A percentile compares a stretch with the other conserved stretches of the same genome.
phyloP scores from a whole-genome alignment of 2,797 vertebrate genomes.

The Eurystomus glaucurus region DNA sequence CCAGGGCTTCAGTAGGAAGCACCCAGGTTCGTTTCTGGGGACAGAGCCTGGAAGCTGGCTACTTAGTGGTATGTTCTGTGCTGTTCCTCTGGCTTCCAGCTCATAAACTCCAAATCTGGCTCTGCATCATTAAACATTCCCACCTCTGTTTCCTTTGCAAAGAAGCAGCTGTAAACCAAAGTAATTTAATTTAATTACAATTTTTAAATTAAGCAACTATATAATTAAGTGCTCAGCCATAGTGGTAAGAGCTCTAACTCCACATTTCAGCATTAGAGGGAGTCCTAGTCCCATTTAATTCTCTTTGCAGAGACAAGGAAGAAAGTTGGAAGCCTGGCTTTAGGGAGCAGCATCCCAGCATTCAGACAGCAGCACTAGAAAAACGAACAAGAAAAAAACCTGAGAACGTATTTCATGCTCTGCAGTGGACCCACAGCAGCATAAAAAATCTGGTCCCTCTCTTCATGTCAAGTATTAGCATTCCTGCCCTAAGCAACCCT shows the following conservation, averaged over 20 bases:
- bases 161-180: not conserved
- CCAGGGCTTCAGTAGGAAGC: not conserved
- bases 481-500: not conserved
- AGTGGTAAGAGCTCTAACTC: not conserved
- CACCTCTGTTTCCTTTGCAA: not conserved
- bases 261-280: slow-evolving; percentile 19
- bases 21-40: not conserved
- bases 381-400: not conserved
- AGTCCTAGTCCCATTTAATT: not conserved
- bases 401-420: not conserved
- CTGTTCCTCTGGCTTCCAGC: not conserved
- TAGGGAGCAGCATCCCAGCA: not conserved
- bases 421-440: not conserved
- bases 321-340: not conserved
- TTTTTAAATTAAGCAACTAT: not conserved
- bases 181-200: not conserved
- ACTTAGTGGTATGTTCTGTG: not conserved
- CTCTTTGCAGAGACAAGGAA: not conserved
- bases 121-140: not conserved
- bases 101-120: not conserved
- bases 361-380: not conserved
- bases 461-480: not conserved
- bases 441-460: not conserved
- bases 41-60: not conserved
- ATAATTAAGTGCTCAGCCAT: not conserved